Percentiles rank a stretch among this genome's conserved stretches.
Conservation (phyloP, 2,888 invertebrate genomes). For the Diaphora mendica region DNA sequence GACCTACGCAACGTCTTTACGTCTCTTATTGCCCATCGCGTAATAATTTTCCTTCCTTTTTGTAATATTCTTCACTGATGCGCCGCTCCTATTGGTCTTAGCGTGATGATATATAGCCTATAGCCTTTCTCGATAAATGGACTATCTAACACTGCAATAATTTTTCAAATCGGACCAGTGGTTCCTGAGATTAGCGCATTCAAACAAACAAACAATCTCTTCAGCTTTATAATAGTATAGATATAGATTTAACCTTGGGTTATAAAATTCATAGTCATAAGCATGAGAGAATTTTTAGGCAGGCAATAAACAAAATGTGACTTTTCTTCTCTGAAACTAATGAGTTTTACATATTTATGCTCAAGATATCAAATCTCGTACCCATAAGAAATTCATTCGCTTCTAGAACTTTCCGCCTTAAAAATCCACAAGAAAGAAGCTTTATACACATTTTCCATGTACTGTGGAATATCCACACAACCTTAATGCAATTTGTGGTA, state of each 20-base stretch:
- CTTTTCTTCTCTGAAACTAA: not conserved
- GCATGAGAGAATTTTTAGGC: not conserved
- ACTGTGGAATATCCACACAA: conserved; percentile 61
- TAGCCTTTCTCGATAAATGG: no score
- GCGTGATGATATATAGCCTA: no score
- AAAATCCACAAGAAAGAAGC: conserved; percentile 29
- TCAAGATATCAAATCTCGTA: not conserved
- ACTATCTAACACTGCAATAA: no score
- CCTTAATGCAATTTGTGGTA: conserved; percentile 82
- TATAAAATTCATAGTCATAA: not conserved
- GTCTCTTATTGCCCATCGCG: no score
- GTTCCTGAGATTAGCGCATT: no score
- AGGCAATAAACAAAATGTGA: not conserved
- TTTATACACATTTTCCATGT: conserved; percentile 40
- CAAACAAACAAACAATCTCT: no score
- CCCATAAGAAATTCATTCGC: conserved; percentile 13
- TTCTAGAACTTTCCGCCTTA: conserved; percentile 19
- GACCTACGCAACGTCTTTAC: no score
- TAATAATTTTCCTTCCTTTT: no score
- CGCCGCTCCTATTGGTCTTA: no score
- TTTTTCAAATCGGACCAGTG: no score
- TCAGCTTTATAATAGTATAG: no score
- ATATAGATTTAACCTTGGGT: not conserved
- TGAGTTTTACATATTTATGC: not conserved
- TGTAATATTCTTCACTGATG: no score